Conservation (phyloP, 2,888 invertebrate genomes). For the Aphidoletes aphidimyza region DNA sequence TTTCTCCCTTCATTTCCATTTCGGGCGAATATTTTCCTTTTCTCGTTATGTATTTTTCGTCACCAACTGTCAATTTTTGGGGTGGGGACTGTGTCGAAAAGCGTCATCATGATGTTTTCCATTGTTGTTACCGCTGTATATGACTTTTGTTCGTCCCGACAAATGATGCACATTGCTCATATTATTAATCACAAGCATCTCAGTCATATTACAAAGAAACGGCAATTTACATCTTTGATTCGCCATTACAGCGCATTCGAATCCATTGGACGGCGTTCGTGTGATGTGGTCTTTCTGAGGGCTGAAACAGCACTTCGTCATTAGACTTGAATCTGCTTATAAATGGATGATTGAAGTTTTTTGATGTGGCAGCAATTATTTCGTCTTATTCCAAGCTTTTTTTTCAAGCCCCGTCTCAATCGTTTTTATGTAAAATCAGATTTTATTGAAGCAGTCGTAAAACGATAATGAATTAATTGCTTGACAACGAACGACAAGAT, state of each 20-base stretch:
- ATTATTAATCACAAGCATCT: constrained; percentile 38
- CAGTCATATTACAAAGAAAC: neutral
- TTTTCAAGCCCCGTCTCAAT: too few species aligned
- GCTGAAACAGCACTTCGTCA: too few species aligned
- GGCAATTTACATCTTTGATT: neutral
- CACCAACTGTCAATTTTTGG: too few species aligned
- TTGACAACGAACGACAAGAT: too few species aligned
- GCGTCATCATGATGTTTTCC: neutral
- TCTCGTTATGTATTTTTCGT: neutral
- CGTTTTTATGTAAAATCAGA: too few species aligned
- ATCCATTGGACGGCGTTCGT: neutral
- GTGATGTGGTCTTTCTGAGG: too few species aligned
- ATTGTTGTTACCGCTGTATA: neutral
- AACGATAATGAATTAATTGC: too few species aligned
- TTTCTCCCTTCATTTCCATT: neutral
- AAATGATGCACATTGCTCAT: neutral
- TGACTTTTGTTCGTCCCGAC: neutral
- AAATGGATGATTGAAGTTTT: too few species aligned
- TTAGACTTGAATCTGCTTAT: too few species aligned
- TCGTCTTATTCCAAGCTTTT: too few species aligned
- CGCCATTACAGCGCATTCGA: neutral
- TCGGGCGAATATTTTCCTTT: neutral
- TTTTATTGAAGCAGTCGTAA: too few species aligned
- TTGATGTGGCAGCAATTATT: too few species aligned
- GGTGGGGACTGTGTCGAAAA: neutral